A percentile compares a stretch with the other conserved stretches of the same genome.
Conservation (phyloP, 2,113 vertebrate genomes). For the Chauna torquata region DNA sequence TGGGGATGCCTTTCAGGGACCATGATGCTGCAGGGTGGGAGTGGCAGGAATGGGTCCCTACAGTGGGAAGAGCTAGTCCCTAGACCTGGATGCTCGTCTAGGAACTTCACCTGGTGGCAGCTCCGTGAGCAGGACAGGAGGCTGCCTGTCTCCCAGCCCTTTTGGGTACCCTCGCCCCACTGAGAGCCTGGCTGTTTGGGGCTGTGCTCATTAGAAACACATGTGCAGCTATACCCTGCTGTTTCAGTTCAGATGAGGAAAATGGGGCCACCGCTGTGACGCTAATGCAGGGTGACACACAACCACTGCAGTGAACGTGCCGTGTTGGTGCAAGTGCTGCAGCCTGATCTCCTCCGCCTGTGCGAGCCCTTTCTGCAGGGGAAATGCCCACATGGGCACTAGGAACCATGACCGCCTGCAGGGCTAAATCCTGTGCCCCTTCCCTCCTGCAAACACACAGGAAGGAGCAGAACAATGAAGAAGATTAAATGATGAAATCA, state of each 20-base stretch:
- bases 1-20: background rate
- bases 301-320: background rate
- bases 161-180: background rate
- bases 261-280: background rate
- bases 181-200: background rate
- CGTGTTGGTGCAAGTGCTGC: accelerated
- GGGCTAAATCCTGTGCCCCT: background rate
- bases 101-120: background rate
- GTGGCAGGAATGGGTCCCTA: background rate
- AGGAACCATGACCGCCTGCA: background rate
- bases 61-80: too few species aligned
- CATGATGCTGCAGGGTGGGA: too few species aligned
- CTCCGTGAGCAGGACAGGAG: background rate
- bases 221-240: background rate
- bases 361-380: background rate
- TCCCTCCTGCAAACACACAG: background rate
- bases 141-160: background rate
- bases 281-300: background rate
- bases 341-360: background rate
- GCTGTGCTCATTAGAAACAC: background rate
- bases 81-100: too few species aligned
- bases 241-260: background rate
- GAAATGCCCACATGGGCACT: background rate
- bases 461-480: background rate
- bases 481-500: background rate